A percentile compares a stretch with the other conserved stretches of the same genome.
Conservation (phyloP, 2,113 vertebrate species). For the Panthera tigris region DNA sequence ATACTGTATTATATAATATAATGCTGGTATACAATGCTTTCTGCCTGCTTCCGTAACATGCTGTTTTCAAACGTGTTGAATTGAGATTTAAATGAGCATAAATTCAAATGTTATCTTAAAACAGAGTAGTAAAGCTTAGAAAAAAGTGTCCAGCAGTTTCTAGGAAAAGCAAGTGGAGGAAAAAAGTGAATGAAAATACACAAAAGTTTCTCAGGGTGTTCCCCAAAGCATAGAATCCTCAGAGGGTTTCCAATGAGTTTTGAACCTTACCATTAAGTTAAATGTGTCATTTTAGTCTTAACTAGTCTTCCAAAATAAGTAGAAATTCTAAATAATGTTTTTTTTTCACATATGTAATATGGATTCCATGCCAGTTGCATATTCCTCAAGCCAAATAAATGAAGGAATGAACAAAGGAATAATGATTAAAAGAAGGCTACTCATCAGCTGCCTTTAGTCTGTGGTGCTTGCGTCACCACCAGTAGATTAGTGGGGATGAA, state of each 20-base stretch:
- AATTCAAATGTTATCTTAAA: conserved; percentile 6
- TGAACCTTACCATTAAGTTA: neutral
- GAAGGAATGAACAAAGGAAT: neutral
- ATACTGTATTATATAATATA: neutral
- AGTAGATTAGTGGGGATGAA: neutral
- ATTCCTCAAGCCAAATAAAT: neutral
- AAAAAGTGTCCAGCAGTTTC: neutral
- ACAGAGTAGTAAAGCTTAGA: neutral
- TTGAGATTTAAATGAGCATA: neutral
- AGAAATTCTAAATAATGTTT: neutral
- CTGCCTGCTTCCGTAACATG: neutral
- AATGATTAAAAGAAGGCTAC: neutral
- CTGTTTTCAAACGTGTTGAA: neutral
- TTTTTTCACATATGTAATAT: neutral
- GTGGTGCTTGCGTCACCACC: neutral
- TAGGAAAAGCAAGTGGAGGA: neutral
- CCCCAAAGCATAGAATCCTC: neutral
- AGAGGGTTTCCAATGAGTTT: neutral
- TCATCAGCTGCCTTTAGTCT: neutral
- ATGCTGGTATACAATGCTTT: neutral
- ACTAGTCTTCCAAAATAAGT: neutral
- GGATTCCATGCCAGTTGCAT: neutral
- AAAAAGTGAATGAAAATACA: neutral
- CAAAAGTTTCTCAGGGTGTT: neutral
- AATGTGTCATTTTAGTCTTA: neutral